Evolutionary conservation across 2,113 vertebrate genomes (phyloP).

Genomic region (Procapra przewalskii): DNA sequence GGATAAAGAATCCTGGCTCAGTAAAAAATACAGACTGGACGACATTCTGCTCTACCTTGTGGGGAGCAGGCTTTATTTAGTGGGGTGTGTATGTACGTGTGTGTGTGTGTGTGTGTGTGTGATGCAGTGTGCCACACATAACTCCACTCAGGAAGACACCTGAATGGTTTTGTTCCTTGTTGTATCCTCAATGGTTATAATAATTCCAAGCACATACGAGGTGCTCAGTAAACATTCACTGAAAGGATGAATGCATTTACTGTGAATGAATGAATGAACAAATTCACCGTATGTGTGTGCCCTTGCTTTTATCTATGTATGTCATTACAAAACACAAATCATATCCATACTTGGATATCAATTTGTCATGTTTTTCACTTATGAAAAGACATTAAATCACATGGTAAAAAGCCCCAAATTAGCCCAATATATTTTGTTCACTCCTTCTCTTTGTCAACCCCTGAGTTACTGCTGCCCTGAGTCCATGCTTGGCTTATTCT

Average conservation of each 20-base stretch:
- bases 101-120: neutral
- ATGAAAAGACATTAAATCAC: neutral
- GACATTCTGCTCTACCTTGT: neutral
- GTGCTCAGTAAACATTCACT: neutral
- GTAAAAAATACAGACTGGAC: slow-evolving; percentile 10
- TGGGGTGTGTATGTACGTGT: neutral
- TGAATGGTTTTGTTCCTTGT: neutral
- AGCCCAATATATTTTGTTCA: neutral
- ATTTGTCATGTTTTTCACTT: neutral
- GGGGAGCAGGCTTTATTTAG: neutral
- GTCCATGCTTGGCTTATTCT: neutral
- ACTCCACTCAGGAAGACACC: neutral
- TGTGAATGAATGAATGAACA: neutral
- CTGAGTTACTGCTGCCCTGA: neutral
- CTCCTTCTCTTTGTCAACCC: neutral
- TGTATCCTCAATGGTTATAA: neutral
- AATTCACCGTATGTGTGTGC: neutral
- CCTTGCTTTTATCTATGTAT: neutral
- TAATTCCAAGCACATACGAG: neutral
- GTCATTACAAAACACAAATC: neutral
- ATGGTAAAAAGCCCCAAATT: neutral
- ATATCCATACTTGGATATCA: neutral
- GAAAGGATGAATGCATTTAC: neutral
- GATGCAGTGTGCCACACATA: neutral
- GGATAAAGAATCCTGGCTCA: neutral